A percentile compares a stretch with the other conserved stretches of the same genome.
These are phyloP conservation scores for Dipodomys spectabilis DNA, from an alignment of 2,113 vertebrate species.

Conservation along the genomic window DNA sequence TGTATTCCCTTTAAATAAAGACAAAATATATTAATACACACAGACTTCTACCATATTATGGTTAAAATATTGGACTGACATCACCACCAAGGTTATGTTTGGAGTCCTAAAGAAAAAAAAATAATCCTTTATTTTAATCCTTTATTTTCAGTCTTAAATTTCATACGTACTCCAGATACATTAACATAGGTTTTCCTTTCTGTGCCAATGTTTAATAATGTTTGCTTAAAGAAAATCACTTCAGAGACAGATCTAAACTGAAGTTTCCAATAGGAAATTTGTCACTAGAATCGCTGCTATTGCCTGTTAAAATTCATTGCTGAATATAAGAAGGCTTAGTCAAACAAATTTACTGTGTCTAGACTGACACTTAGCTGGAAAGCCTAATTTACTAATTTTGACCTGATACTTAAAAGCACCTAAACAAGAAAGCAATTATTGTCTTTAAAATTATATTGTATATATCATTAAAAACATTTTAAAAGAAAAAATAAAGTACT, in stretches of 20 bases:
- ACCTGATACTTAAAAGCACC: constrained; percentile 24
- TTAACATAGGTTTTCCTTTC: constrained; percentile 44
- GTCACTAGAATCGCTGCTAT: background rate
- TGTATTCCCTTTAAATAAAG: constrained; percentile 26
- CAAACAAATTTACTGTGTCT: background rate
- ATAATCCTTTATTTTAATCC: background rate
- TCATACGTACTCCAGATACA: background rate
- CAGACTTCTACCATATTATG: background rate
- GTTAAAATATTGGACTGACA: background rate
- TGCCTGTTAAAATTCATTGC: background rate
- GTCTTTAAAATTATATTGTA: constrained; percentile 2
- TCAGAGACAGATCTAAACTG: background rate
- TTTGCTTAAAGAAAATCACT: constrained; percentile 54
- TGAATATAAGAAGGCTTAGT: background rate
- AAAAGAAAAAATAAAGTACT: constrained; percentile 13
- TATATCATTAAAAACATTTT: background rate
- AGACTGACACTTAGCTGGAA: background rate
- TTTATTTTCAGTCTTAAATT: constrained; percentile 20
- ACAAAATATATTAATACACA: background rate
- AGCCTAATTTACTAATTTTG: background rate
- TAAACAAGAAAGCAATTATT: background rate
- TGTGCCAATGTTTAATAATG: constrained; percentile 45
- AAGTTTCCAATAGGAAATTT: constrained; percentile 45
- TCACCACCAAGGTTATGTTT: background rate
- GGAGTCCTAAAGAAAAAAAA: background rate